A percentile compares a stretch with the other conserved stretches of the same genome.
Conservation (phyloP, 37 sponge, comb jelly and placozoan species). For the Oscarella lobularis region DNA sequence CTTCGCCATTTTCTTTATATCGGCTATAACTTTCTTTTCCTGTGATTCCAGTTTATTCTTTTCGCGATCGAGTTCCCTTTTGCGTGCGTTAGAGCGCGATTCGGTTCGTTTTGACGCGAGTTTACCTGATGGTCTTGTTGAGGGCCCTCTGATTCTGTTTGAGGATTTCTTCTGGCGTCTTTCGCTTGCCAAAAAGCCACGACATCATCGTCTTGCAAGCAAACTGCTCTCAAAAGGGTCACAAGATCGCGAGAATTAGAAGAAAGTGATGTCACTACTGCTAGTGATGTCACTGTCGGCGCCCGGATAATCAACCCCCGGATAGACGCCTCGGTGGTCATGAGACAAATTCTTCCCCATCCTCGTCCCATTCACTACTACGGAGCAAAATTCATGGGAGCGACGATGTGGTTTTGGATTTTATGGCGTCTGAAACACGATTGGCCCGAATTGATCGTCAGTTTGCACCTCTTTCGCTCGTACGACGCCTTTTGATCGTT, state of each 20-base stretch:
- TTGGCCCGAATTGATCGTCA: slow-evolving; percentile 70
- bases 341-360: slow-evolving; percentile 27
- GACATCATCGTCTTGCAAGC: no score
- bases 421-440: slow-evolving; percentile 86
- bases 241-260: no score
- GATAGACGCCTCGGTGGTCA: no score
- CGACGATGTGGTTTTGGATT: slow-evolving; percentile 78
- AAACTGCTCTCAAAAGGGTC: no score
- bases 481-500: no score
- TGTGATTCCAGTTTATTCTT: slow-evolving; percentile 66
- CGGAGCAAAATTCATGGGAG: slow-evolving; percentile 56
- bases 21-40: slow-evolving; percentile 87
- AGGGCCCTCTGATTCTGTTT: slow-evolving; percentile 91
- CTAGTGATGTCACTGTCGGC: no score
- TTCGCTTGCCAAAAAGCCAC: slow-evolving; percentile 31
- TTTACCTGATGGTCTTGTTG: slow-evolving; percentile 50
- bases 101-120: background rate
- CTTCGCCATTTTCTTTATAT: slow-evolving; percentile 98
- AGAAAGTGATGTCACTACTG: no score
- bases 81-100: background rate
- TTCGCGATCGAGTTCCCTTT: slow-evolving; percentile 82
- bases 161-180: slow-evolving; percentile 83
- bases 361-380: slow-evolving; percentile 21
- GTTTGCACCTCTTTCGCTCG: slow-evolving; percentile 16
- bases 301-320: no score